Base-by-base conservation (phyloP, 2,797 vertebrate species). In the Chaetodon trifasciatus region DNA sequence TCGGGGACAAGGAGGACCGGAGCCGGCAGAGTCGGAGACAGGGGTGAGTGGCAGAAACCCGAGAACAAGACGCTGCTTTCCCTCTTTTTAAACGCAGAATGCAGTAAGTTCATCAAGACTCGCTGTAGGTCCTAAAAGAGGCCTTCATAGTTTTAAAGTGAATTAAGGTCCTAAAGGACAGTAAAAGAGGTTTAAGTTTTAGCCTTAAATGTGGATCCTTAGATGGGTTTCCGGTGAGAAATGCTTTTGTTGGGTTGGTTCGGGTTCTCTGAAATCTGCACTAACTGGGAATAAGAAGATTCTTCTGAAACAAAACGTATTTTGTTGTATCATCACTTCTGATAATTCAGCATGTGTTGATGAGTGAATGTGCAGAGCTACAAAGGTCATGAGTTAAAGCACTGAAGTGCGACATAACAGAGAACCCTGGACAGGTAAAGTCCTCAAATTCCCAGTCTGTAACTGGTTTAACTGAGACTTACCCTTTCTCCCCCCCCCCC, bases 1-100 rank as follows among this genome's bases (percentile, higher is more conserved):
- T 96, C 3, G 97, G 96, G 39, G 96, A 97, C 1, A 96, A 97
- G 83, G 97, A 98, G 4, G 95, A 96, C 82, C 95, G 97, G 55
- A 96, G 96, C 79, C 78, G 95, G 74, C 97, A 97, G 91, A 96
- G 96, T 58, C 96, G 97, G 4, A 96, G 96, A 66, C 96, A 96
- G 90, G 97, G 96, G 97, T 97, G 95, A 87, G 90, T 44, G 58
- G 19, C 11, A 13, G 24, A 50, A 28, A 1, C 9, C 57, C 10
- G 23, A 23, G 0, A 24, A 44, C 13, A 24, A 50, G 46, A 9
- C 19, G 8, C 40, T 28, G 23, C 11, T 66, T 44, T 21, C 62
- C 19, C 4, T n/a, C 42, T 70, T 58, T 19, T 23, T 35, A 21
- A n/a, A 17, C 35, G 5, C 24, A 23, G 23, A 73, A 35, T 21